Conservation (phyloP, 2,888 invertebrate genomes). For the Nomada lathburiana region DNA sequence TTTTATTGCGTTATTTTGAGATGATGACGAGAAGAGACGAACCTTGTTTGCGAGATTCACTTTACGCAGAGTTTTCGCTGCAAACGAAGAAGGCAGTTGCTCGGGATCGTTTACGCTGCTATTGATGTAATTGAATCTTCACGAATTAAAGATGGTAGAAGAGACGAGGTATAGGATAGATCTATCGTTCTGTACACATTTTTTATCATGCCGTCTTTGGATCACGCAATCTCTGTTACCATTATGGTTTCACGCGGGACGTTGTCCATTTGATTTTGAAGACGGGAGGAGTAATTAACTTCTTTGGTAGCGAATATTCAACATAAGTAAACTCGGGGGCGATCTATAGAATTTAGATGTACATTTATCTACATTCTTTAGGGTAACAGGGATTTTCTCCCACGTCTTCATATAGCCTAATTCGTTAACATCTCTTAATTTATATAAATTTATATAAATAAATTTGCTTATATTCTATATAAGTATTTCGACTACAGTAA, state of each 20-base stretch:
- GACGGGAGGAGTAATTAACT: too few relatives aligned
- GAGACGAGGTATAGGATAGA: too few relatives aligned
- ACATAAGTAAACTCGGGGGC: too few relatives aligned
- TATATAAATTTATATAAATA: too few relatives aligned
- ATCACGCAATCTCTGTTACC: background rate
- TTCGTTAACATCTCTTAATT: too few relatives aligned
- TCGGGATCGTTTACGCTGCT: slow-evolving; percentile 14
- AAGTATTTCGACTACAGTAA: too few relatives aligned
- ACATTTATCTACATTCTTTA: too few relatives aligned
- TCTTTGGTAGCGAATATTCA: too few relatives aligned
- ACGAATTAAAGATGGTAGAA: slow-evolving; percentile 15
- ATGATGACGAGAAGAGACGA: slow-evolving; percentile 9
- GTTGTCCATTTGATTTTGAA: background rate
- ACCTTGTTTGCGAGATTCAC: slow-evolving; percentile 13
- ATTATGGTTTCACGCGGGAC: background rate
- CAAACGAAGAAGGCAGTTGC: background rate
- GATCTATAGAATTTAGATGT: too few relatives aligned
- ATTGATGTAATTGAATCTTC: slow-evolving; percentile 24
- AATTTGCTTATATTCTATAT: too few relatives aligned
- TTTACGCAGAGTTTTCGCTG: slow-evolving; percentile 2
- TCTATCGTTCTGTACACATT: background rate
- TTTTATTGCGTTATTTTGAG: slow-evolving; percentile 24
- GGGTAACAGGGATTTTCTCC: too few relatives aligned
- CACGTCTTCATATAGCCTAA: too few relatives aligned
- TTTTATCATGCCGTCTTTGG: slow-evolving; percentile 1